Base-by-base conservation (phyloP, 2,113 vertebrate genomes). In the Atlantisia rogersi region DNA sequence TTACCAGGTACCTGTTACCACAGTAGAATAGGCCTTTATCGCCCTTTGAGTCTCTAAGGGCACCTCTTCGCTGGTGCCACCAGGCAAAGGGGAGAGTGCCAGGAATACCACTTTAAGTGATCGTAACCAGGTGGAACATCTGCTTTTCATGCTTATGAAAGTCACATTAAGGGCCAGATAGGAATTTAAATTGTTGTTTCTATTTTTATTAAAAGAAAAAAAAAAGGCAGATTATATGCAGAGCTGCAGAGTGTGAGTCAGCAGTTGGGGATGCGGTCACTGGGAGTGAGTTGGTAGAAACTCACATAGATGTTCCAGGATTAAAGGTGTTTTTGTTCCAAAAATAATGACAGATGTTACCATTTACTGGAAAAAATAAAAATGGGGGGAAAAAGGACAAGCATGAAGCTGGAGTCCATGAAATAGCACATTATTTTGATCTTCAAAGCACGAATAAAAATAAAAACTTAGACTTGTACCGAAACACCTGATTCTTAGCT, bases 311-410 rank as follows among this genome's bases (percentile, higher is more conserved):
- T 73, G 31, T 84, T 84, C 65, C 52, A 70, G 39, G 37, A 63
- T 74, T 83, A 59, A 77, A 80, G 68, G 42, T 74, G 42, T 50
- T 90, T 89, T 63, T 77, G 8, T 67, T 92, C 52, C 42, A 81
- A 65, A 82, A 88, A 44, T 65, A 69, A 64, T 48, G 26, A 39
- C 26, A 64, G 11, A 79, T 80, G 28, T 79, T 91, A 75, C 62
- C 12, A 1, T 40, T 88, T 32, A 76, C 9, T 2, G 4, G 40
- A 58, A 74, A 74, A 82, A 79, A 63, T 35, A 15, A 12, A 4
- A 3, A 0, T 3, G 1, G 1, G 16, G 11, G 3, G 2, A 32
- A 18, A n/a, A 21, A 14, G 65, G n/a, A 25, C 42, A 58, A 63
- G 7, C 35, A 11, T 68, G 29, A 82, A 91, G 75, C 67, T 48